Percentiles rank a stretch among this genome's conserved stretches.
These are phyloP conservation scores for Sesamia inferens DNA, from an alignment of 2,888 invertebrate species.

Conservation along the genomic window DNA sequence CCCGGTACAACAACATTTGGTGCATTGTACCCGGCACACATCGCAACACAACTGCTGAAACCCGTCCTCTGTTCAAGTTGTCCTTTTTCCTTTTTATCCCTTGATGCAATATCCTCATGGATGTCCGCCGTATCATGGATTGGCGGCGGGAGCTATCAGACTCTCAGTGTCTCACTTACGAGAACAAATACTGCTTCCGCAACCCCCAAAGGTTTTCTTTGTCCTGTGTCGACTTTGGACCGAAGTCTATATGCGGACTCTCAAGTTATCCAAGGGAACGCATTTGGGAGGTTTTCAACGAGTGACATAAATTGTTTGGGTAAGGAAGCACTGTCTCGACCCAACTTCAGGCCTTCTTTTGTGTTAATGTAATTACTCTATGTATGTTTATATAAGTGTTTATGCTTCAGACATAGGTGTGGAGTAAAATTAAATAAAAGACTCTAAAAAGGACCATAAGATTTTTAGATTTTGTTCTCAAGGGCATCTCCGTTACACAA, in stretches of 20 bases:
- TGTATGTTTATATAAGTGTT: too few species aligned
- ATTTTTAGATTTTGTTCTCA: background rate
- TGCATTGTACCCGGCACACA: too few species aligned
- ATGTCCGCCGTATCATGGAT: too few species aligned
- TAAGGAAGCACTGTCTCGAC: background rate
- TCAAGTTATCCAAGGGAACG: background rate
- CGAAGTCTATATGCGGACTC: background rate
- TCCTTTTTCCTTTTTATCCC: too few species aligned
- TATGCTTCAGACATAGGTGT: background rate
- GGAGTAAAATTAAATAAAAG: background rate
- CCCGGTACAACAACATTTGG: too few species aligned
- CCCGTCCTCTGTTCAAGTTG: too few species aligned
- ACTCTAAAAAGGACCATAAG: background rate
- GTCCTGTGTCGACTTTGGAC: background rate
- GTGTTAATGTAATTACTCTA: too few species aligned
- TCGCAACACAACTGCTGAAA: too few species aligned
- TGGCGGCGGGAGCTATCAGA: too few species aligned
- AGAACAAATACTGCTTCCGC: too few species aligned
- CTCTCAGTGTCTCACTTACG: too few species aligned
- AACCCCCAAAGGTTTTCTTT: background rate
- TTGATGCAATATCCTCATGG: too few species aligned
- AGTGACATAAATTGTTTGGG: background rate
- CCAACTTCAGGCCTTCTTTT: background rate
- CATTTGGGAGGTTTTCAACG: background rate
- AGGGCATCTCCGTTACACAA: conserved; percentile 18